Base-by-base conservation (phyloP, 64 coral and sea anemone species). In the Porites lutea region DNA sequence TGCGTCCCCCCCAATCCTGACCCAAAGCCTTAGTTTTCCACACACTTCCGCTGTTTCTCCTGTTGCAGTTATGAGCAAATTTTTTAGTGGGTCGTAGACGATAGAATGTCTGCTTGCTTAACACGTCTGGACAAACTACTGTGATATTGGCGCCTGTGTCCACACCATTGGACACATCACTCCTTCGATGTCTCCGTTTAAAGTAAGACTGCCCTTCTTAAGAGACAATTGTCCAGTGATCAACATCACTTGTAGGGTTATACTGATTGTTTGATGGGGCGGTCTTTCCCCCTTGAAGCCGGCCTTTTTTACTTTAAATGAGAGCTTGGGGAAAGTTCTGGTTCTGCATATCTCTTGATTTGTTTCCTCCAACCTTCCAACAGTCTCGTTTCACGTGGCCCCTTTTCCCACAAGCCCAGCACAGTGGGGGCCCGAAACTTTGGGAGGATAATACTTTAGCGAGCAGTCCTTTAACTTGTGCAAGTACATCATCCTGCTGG, bases 111-210 rank as follows among this genome's bases (percentile, higher is more conserved):
- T 53, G 59, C 77, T 90, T 90, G 69, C 20, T 74, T 13, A 82
- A 48, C 15, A 90, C 77, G 64, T 81, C 60, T 2, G 88, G 62
- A n/a, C 60, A 37, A 20, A 90, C 88, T 45, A 90, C 55, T 16
- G 76, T 81, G 47, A 82, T 68, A 47, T 90, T 90, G 5, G 88
- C 53, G 10, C 59, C 61, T 2, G 88, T 90, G 76, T 90, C 88
- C 23, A 70, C 76, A 90, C 37, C 44, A 90, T 64, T 3, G 18
- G 57, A 6, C 44, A 66, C 27, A 16, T 23, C 10, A 67, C 48
- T 52, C 88, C 76, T n/a, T 79, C 74, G 4, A 90, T 65, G 61
- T 48, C 11, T 3, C 88, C 88, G 6, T 59, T 87, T 87, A 52
- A 37, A 15, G 65, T 87, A 20, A 22, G 65, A 23, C 65, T 69